A percentile compares a stretch with the other conserved stretches of the same genome.
Evolutionary conservation across 1,140 invertebrate genomes (phyloP).

Genomic region (Bemisia tabaci): DNA sequence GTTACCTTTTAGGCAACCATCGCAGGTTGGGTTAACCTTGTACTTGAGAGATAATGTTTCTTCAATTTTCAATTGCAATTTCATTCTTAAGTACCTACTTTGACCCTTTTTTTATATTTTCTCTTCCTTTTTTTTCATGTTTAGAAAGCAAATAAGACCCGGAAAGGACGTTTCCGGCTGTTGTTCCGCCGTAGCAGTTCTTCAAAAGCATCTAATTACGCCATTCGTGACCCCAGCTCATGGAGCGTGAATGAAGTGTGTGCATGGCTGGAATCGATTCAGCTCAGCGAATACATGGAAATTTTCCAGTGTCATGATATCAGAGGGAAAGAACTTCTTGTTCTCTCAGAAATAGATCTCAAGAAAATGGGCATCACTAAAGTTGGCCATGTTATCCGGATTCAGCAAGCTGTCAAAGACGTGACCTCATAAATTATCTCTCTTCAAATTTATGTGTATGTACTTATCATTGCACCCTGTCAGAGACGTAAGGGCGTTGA

Average conservation of each 20-base stretch:
- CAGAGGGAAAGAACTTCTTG: conserved; percentile 73
- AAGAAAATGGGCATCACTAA: conserved; percentile 86
- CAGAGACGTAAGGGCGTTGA: too few relatives aligned
- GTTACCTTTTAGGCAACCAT: too few relatives aligned
- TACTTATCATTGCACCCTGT: too few relatives aligned
- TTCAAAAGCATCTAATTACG: not conserved
- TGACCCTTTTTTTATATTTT: too few relatives aligned
- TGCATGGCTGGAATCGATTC: conserved; percentile 73
- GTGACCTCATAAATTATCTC: conserved; percentile 28
- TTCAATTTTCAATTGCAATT: too few relatives aligned
- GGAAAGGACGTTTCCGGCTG: conserved; percentile 14
- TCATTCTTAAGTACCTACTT: too few relatives aligned
- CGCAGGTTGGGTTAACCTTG: too few relatives aligned
- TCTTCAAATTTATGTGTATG: too few relatives aligned
- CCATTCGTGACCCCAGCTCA: conserved; percentile 18
- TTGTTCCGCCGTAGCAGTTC: conserved; percentile 9
- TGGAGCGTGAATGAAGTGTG: conserved; percentile 44
- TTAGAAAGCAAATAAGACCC: not conserved
- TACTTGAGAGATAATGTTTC: too few relatives aligned
- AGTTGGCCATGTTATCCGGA: conserved; percentile 86
- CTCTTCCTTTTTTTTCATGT: too few relatives aligned
- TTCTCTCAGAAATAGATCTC: conserved; percentile 67
- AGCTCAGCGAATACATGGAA: conserved; percentile 73
- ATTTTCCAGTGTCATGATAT: conserved; percentile 83
- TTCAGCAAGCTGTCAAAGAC: conserved; percentile 83